phyloP scores from a whole-genome alignment of 2,888 invertebrate species.

The Drosophila quinaria region DNA sequence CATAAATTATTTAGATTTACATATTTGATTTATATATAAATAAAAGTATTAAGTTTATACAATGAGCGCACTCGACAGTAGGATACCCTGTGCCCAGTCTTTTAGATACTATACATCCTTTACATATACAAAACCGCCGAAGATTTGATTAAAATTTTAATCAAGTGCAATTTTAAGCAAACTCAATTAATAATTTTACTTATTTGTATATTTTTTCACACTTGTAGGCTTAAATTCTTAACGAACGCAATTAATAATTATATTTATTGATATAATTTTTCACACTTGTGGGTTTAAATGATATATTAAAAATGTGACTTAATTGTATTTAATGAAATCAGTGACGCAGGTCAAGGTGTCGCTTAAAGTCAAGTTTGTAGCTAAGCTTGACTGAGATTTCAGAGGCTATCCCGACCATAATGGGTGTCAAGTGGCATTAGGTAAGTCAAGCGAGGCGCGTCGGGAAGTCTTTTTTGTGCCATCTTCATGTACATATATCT shows the following conservation, averaged over 20 bases:
- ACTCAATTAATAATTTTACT: too few relatives aligned
- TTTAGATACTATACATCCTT: too few relatives aligned
- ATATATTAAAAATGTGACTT: conserved; percentile 12
- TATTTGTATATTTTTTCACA: too few relatives aligned
- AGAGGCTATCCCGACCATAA: conserved; percentile 29
- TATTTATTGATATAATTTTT: neutral
- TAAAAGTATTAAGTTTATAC: too few relatives aligned
- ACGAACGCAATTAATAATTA: neutral
- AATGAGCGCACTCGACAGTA: too few relatives aligned
- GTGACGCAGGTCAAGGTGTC: conserved; percentile 22
- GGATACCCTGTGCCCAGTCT: too few relatives aligned
- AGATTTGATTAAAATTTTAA: too few relatives aligned
- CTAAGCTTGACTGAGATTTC: conserved; percentile 29
- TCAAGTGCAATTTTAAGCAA: too few relatives aligned
- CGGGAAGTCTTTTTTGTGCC: conserved; percentile 16
- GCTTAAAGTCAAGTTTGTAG: conserved; percentile 33
- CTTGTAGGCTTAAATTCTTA: neutral
- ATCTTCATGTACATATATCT: conserved; percentile 8
- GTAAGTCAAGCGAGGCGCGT: conserved; percentile 50
- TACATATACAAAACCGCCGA: too few relatives aligned
- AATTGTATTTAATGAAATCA: conserved; percentile 34
- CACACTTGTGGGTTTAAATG: neutral
- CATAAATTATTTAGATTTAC: too few relatives aligned
- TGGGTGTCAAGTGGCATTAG: conserved; percentile 69
- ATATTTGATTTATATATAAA: too few relatives aligned